phyloP scores from a whole-genome alignment of 2,888 invertebrate species.

The Cylindroiulus punctatus region DNA sequence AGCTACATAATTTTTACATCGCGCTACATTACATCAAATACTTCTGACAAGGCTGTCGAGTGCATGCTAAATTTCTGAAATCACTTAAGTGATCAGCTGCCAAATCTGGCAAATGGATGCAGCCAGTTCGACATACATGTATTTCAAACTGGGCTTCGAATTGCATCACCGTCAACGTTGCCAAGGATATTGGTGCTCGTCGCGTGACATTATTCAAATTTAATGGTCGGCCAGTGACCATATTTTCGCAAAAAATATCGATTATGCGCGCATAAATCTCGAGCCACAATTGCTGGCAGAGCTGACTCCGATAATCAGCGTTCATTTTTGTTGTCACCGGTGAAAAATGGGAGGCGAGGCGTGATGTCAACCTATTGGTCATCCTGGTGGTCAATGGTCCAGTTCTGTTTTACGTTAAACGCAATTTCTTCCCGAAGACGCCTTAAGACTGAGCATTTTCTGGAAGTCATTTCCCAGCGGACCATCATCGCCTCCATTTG shows the following conservation, averaged over 20 bases:
- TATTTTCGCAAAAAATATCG: constrained; percentile 12
- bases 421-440: background rate
- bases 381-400: background rate
- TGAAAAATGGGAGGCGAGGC: background rate
- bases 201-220: constrained; percentile 1
- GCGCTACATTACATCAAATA: no score
- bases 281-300: background rate
- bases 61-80: no score
- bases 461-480: background rate
- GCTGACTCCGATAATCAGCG: background rate
- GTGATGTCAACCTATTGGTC: background rate
- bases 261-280: background rate
- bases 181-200: background rate
- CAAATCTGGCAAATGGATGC: no score
- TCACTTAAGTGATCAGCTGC: no score
- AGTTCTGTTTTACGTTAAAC: background rate
- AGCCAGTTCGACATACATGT: no score
- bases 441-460: background rate
- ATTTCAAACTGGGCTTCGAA: no score
- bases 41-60: no score
- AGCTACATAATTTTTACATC: no score
- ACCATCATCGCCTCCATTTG: constrained; percentile 37
- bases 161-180: background rate
- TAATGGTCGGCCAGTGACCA: background rate
- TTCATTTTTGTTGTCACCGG: background rate